These are phyloP conservation scores for Stichopus horrens DNA, from an alignment of 53 echinoderm and acorn worm species.

Conservation along the genomic window DNA sequence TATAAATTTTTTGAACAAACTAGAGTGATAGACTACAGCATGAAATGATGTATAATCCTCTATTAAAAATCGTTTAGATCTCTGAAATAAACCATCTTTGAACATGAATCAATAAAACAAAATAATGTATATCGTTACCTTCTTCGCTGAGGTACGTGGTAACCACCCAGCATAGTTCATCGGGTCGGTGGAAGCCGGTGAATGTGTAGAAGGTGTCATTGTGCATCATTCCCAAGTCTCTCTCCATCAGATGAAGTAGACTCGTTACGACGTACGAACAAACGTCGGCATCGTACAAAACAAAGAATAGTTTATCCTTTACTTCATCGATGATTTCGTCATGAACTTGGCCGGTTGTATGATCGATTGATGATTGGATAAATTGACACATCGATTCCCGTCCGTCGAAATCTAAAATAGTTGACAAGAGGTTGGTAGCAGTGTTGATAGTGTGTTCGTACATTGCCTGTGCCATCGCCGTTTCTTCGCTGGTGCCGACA, in stretches of 20 bases:
- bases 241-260: background rate
- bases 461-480: background rate
- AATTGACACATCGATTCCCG: conserved; percentile 14
- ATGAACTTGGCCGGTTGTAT: background rate
- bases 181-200: conserved; percentile 51
- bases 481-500: background rate
- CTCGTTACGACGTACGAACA: background rate
- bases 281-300: background rate
- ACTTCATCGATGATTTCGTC: background rate
- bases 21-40: too few relatives aligned
- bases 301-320: background rate
- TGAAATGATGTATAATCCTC: too few relatives aligned
- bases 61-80: too few relatives aligned
- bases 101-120: too few relatives aligned
- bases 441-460: conserved; percentile 3
- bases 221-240: background rate
- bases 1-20: too few relatives aligned
- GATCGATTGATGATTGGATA: background rate
- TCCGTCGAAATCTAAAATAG: background rate
- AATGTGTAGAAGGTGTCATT: conserved; percentile 41
- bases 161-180: conserved; percentile 47
- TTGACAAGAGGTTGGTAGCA: background rate
- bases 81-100: too few relatives aligned
- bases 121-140: background rate
- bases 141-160: conserved; percentile 47